Conservation (phyloP, 1,140 invertebrate species). For the Nasonia longicornis region DNA sequence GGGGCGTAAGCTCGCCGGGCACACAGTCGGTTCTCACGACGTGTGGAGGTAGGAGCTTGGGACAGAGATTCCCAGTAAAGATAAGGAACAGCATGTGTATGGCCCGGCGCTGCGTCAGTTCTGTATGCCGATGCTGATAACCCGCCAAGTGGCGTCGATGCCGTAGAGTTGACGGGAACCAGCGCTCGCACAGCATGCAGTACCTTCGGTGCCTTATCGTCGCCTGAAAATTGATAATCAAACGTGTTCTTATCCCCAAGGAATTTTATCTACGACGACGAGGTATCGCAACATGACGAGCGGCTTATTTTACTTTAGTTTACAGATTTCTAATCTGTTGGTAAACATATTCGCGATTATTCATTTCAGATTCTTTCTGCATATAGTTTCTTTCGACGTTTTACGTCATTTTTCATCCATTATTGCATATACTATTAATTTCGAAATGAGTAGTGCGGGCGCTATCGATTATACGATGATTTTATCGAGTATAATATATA, state of each 20-base stretch:
- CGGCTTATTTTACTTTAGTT: not conserved
- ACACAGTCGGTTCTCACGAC: slow-evolving; percentile 60
- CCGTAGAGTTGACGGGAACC: slow-evolving; percentile 63
- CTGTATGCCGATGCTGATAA: slow-evolving; percentile 66
- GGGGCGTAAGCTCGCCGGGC: slow-evolving; percentile 64
- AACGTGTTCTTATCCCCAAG: not conserved
- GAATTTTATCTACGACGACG: not conserved
- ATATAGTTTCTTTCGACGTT: no score
- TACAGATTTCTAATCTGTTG: no score
- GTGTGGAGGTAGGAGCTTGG: slow-evolving; percentile 62
- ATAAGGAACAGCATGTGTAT: slow-evolving; percentile 67
- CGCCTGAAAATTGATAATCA: slow-evolving; percentile 53
- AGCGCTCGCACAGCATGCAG: slow-evolving; percentile 66
- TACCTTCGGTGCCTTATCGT: slow-evolving; percentile 65
- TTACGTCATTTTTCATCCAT: no score
- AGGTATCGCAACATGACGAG: no score
- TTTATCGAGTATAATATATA: not conserved
- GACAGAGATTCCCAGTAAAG: slow-evolving; percentile 67
- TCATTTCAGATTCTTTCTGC: no score
- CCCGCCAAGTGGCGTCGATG: slow-evolving; percentile 64
- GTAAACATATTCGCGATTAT: no score
- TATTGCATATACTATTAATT: no score
- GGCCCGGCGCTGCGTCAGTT: slow-evolving; percentile 65
- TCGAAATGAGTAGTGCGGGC: no score
- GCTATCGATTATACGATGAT: no score